Evolutionary conservation across 2,888 invertebrate genomes (phyloP), one percentile per base, ranked within the genome.

Genomic region (Thalpophila matura): DNA sequence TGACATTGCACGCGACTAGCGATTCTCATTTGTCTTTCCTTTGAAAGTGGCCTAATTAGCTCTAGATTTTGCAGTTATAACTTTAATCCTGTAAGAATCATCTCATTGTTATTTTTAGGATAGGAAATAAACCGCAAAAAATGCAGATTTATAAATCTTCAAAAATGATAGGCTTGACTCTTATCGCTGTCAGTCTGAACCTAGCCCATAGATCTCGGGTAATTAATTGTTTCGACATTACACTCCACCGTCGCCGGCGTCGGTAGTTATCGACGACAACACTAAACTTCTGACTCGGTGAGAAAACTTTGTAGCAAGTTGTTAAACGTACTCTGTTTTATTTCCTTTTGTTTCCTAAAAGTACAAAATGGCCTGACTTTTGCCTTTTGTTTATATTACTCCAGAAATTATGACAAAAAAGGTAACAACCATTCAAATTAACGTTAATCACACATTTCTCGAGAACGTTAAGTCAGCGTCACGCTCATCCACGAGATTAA

Each of bases 361-460:
- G 59, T 40, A 65, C 63, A 51, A 71, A 62, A 65, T 58, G 35
- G 54, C 35, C 50, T 27, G 50, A 38, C 63, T 60, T 55, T 70
- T 67, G 73, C 77, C 74, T 80, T 81, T 84, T 83, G 80, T 86
- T 81, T 83, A 82, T 82, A 74, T 76, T 82, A 84, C 68, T 60
- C 47, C 71, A 70, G 70, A 81, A 87, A 86, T 87, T 81, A 85
- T 81, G 61, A 58, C 56, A 80, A 83, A 86, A 89, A 89, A 89
- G 84, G 84, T 84, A 86, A 86, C 86, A 91, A 90, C 91, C 86
- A 88, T 90, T 89, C 81, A 89, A 92, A 93, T 93, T 91, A 94
- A 92, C 89, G 89, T 89, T 94, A 93, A 94, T 94, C 94, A 93
- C 93, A 94, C 88, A 94, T 93, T 90, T 89, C 89, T 91, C 85